These are phyloP conservation scores for Chloroceryle aenea DNA, from an alignment of 2,113 vertebrate species.

Conservation along the genomic window DNA sequence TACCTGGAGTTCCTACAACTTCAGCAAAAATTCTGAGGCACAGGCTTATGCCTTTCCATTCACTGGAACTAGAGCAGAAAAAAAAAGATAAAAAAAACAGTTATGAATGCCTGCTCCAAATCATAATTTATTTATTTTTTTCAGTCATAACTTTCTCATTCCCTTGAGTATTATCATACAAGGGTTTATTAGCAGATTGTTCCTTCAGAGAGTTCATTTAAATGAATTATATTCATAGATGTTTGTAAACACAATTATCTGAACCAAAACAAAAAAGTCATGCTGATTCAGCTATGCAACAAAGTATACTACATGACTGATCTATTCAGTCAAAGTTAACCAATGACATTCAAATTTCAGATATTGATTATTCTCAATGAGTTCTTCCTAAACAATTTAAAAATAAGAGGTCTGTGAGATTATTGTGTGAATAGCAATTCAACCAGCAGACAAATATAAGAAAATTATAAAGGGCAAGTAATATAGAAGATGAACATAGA, in stretches of 20 bases:
- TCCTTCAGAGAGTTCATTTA: conserved; percentile 7
- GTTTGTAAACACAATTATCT: conserved; percentile 28
- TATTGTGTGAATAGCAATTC: neutral
- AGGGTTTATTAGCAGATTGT: neutral
- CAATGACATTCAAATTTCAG: neutral
- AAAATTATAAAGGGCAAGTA: neutral
- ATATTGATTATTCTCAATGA: conserved; percentile 1
- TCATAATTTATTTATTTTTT: neutral
- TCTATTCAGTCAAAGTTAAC: neutral
- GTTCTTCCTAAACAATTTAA: neutral
- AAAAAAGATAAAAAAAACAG: neutral
- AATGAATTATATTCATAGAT: neutral
- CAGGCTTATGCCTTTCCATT: neutral
- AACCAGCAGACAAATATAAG: neutral
- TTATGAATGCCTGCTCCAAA: neutral
- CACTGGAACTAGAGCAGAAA: neutral
- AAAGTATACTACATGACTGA: neutral
- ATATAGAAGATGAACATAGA: neutral
- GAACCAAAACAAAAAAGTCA: conserved; percentile 14
- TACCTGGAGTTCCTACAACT: neutral
- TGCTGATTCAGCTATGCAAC: neutral
- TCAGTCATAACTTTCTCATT: neutral
- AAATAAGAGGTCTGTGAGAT: neutral
- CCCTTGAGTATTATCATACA: neutral
- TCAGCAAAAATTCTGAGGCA: neutral